These are phyloP conservation scores for Rhagium mordax DNA, from an alignment of 2,888 invertebrate species.

Conservation along the genomic window DNA sequence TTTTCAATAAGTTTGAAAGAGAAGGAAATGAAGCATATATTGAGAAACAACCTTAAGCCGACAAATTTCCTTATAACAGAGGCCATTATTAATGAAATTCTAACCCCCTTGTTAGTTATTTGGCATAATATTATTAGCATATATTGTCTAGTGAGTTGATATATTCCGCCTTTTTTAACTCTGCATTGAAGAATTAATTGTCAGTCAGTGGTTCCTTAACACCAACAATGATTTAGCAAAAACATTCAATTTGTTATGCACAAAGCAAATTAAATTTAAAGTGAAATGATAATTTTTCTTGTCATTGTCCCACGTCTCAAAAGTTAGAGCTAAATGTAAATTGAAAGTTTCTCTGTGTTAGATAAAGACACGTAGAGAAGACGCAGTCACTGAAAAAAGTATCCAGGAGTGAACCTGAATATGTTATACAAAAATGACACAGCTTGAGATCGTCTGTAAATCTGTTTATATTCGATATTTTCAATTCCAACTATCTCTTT, in stretches of 20 bases:
- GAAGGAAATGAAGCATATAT: too few species aligned
- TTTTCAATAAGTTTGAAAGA: too few species aligned
- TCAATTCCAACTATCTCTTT: constrained; percentile 22
- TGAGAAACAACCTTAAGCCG: too few species aligned
- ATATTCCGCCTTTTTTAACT: constrained; percentile 28
- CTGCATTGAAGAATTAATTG: constrained; percentile 24
- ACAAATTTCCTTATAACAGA: not conserved
- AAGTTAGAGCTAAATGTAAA: not conserved
- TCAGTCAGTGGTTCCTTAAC: constrained; percentile 39
- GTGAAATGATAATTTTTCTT: constrained; percentile 51
- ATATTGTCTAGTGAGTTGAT: constrained; percentile 18
- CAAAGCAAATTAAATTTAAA: constrained; percentile 53
- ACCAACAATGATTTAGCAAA: constrained; percentile 48
- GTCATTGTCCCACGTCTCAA: constrained; percentile 44
- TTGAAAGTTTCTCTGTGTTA: not conserved
- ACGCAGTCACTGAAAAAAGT: constrained; percentile 34
- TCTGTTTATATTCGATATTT: constrained; percentile 28
- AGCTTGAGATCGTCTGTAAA: constrained; percentile 26
- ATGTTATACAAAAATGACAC: constrained; percentile 19
- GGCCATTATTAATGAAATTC: not conserved
- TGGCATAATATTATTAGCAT: constrained; percentile 26
- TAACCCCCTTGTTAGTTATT: not conserved
- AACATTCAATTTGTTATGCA: constrained; percentile 50
- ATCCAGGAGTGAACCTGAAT: constrained; percentile 35
- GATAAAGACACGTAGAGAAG: constrained; percentile 19